phyloP scores from a whole-genome alignment of 2,113 vertebrate genomes.

The Sander lucioperca region DNA sequence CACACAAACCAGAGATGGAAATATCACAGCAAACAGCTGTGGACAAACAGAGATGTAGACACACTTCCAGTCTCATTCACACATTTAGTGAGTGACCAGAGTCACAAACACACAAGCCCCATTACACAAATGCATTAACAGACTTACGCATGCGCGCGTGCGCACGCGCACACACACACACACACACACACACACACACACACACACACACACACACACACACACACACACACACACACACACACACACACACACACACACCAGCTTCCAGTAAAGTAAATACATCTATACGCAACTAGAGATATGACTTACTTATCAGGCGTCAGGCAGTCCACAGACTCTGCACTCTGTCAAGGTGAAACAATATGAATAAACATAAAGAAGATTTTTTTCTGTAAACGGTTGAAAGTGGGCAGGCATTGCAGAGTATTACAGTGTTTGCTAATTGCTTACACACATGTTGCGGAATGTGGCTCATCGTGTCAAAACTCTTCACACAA shows the following conservation, averaged over 20 bases:
- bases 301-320: conserved; percentile 45
- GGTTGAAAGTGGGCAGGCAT: not conserved
- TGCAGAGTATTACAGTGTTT: not conserved
- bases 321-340: conserved; percentile 26
- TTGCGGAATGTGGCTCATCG: too few species aligned
- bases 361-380: conserved; percentile 2
- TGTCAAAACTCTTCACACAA: too few species aligned
- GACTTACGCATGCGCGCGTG: too few species aligned
- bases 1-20: conserved; percentile 56
- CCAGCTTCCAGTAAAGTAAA: conserved; percentile 30
- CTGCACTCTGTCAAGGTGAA: conserved; percentile 33
- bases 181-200: not conserved
- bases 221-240: too few species aligned
- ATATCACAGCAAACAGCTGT: conserved; percentile 64
- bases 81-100: conserved; percentile 40
- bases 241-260: conserved; percentile 5
- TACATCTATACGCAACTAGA: conserved; percentile 8
- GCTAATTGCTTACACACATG: too few species aligned
- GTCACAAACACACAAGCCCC: conserved; percentile 32
- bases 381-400: not conserved
- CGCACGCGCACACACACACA: not conserved
- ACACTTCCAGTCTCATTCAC: conserved; percentile 52
- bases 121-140: conserved; percentile 32
- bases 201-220: not conserved
- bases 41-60: conserved; percentile 55